phyloP scores from a whole-genome alignment of 2,113 vertebrate species.

The Casuarius casuarius region DNA sequence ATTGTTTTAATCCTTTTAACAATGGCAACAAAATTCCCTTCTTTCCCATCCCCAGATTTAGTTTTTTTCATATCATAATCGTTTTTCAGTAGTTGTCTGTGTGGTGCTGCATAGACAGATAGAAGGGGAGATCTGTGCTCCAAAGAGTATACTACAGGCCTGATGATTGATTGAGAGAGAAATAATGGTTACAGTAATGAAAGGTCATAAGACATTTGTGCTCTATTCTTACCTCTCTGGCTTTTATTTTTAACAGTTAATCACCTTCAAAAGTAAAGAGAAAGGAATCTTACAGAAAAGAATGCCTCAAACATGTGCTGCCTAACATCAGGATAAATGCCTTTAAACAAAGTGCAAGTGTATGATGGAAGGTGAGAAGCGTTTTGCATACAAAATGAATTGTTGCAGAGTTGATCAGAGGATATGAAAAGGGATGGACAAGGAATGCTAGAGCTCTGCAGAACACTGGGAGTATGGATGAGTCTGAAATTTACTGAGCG shows the following conservation, averaged over 20 bases:
- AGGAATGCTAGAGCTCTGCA: not conserved
- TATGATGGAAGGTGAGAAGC: not conserved
- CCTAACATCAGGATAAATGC: not conserved
- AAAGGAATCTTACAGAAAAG: not conserved
- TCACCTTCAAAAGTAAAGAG: not conserved
- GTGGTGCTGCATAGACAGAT: not conserved
- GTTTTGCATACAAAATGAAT: not conserved
- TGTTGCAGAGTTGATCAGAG: not conserved
- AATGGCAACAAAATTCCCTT: not conserved
- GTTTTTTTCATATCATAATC: not conserved
- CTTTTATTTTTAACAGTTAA: not conserved
- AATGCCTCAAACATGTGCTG: accelerated
- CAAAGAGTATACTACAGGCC: not conserved
- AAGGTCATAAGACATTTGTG: not conserved
- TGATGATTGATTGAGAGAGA: not conserved
- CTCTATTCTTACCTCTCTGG: not conserved
- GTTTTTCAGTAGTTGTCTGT: not conserved
- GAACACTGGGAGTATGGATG: not conserved
- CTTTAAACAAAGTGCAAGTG: not conserved
- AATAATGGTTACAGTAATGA: not conserved
- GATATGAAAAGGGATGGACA: not conserved
- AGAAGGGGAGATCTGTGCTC: not conserved
- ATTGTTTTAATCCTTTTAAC: not conserved
- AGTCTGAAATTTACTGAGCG: not conserved
- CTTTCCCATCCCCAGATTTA: not conserved